phyloP scores from a whole-genome alignment of 2,888 invertebrate species.

The Nomada hirtipes region DNA sequence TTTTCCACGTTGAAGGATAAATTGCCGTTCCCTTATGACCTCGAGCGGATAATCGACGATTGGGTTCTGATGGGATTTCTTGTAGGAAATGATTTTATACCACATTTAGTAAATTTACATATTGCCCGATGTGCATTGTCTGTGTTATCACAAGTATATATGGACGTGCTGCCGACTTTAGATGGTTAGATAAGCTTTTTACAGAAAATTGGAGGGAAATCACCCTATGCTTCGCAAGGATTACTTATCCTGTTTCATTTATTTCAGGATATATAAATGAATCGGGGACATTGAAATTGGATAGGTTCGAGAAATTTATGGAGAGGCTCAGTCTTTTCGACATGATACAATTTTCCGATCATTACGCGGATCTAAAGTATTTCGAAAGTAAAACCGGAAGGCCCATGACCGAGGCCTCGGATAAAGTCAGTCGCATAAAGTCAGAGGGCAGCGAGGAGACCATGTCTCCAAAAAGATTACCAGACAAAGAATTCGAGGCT shows the following conservation, averaged over 20 bases:
- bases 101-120: slow-evolving; percentile 97
- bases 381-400: slow-evolving; percentile 92
- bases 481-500: slow-evolving; percentile 86
- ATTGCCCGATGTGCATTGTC: slow-evolving; percentile 96
- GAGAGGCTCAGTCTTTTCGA: slow-evolving; percentile 90
- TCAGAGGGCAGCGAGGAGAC: slow-evolving; percentile 76
- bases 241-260: slow-evolving; percentile 35
- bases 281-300: slow-evolving; percentile 92
- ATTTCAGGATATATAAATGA: slow-evolving; percentile 96
- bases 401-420: slow-evolving; percentile 83
- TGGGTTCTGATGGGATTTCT: slow-evolving; percentile 99
- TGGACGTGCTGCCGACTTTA: slow-evolving; percentile 92
- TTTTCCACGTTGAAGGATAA: slow-evolving; percentile 90
- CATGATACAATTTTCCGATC: slow-evolving; percentile 90
- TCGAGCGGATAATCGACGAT: slow-evolving; percentile 97
- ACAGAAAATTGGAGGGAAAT: no score
- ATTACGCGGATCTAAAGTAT: slow-evolving; percentile 92
- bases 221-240: not conserved
- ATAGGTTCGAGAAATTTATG: slow-evolving; percentile 94
- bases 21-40: slow-evolving; percentile 91
- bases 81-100: slow-evolving; percentile 99
- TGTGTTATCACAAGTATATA: slow-evolving; percentile 94
- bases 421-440: slow-evolving; percentile 84
- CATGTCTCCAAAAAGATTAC: slow-evolving; percentile 66
- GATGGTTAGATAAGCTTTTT: slow-evolving; percentile 87